A percentile compares a stretch with the other conserved stretches of the same genome.
phyloP scores from a whole-genome alignment of 2,797 vertebrate species.

The Notolabrus celidotus region DNA sequence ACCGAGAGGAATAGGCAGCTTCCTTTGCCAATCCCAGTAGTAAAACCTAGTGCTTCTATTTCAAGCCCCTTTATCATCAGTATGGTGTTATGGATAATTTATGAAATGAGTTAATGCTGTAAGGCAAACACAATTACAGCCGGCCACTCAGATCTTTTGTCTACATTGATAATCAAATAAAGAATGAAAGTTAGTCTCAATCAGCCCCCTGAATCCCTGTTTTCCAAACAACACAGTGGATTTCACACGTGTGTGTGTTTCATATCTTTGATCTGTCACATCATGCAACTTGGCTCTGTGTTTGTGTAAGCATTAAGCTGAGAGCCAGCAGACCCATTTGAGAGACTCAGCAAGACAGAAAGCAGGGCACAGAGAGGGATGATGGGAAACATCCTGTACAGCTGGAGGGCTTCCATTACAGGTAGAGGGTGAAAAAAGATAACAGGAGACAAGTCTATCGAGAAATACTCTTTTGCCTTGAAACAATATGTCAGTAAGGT shows the following conservation, averaged over 20 bases:
- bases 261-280: slow-evolving; percentile 15
- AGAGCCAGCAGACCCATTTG: slow-evolving; percentile 12
- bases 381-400: slow-evolving; percentile 32
- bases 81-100: slow-evolving; percentile 55
- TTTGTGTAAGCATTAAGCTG: slow-evolving; percentile 17
- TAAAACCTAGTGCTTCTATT: slow-evolving; percentile 37
- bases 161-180: slow-evolving; percentile 32
- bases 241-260: not conserved
- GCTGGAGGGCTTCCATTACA: slow-evolving; percentile 43
- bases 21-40: slow-evolving; percentile 33
- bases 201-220: not conserved
- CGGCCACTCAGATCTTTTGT: slow-evolving; percentile 30
- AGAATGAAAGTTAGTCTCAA: slow-evolving; percentile 12
- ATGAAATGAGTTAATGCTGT: slow-evolving; percentile 53
- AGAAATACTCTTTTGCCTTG: slow-evolving; percentile 12
- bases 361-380: slow-evolving; percentile 21
- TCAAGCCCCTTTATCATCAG: slow-evolving; percentile 39
- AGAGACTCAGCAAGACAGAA: slow-evolving; percentile 24
- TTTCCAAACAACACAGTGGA: not conserved
- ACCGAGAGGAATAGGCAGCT: slow-evolving; percentile 35
- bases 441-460: slow-evolving; percentile 38
- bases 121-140: slow-evolving; percentile 61
- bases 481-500: slow-evolving; percentile 4
- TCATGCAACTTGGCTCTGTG: slow-evolving; percentile 20
- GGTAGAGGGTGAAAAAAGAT: slow-evolving; percentile 29